Evolutionary conservation across 2,888 invertebrate species (phyloP), one percentile per base, ranked within the genome.

Genomic region (Pteria penguin): DNA sequence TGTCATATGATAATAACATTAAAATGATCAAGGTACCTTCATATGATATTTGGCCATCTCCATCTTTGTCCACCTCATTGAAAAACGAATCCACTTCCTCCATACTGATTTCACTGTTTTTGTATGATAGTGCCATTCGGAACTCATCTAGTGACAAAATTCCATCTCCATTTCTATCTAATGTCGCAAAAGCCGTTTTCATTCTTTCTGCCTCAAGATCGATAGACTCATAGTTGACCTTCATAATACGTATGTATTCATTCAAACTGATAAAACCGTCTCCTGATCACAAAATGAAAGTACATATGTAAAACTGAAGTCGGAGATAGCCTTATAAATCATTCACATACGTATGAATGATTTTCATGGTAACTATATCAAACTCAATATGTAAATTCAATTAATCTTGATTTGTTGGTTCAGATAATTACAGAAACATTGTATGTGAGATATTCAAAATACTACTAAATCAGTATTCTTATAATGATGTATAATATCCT

Each of bases 91-190:
- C 62, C 4, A 36, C 63, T 31, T 71, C 71, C 5, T 62, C 55
- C 24, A 32, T 8, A 22, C 52, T 54, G 24, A 62, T 54, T 5
- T 45, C 32, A 3, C 52, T 52, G 31, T 71, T 54, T 22, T 66
- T 66, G 26, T 54, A 71, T 32, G 55, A 31, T 31, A 71, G 52
- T 26, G 62, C 71, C 18, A 54, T 33, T 29, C 54, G 18, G 63
- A 71, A 62, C 32, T 71, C 71, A 8, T 71, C 54, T 2, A 71
- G 31, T 2, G 71, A 71, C 14, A 71, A 63, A 11, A 62, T 32
- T 4, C 71, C 71, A 14, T 71, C 71, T 4, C 71, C 71, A 29
- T 71, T 71, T 22, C 55, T 62, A 26, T 71, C 71, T 11, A 71
- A 52, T 27, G 55, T 22, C 22, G 31, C 31, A 27, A 71, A 71